Evolutionary conservation across 1,140 invertebrate genomes (phyloP), one percentile per base, ranked within the genome.

Genomic region (Trypoxylus dichotomus): DNA sequence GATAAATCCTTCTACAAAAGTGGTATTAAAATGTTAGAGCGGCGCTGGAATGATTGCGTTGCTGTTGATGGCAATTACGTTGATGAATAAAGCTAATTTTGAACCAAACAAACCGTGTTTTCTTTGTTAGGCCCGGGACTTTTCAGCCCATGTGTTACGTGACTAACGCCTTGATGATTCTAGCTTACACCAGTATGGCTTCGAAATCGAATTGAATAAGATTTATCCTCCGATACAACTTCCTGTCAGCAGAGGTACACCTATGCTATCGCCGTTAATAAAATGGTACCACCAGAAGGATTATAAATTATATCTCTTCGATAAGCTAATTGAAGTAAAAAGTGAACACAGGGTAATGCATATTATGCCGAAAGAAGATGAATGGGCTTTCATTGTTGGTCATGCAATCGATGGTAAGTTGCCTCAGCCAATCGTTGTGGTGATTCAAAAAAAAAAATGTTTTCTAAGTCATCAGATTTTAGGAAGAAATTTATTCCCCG

Each of bases 401-500:
- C 97, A 99, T 85, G 89, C 93, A 3, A 94, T 98, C 81, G 96
- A 98, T 87, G 93, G 93, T 85, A 87, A 78, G 13, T 0, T 32
- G 42, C 7, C 13, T 47, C 27, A 11, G 21, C 29, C 13, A 21
- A 63, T 27, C 3, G 47, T 10, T 76, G 19, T 21, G 19, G 27
- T 32, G 19, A 68, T 8, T 47, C 13, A 47, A 0, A 47, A 13
- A n/a, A n/a, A n/a, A 41, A 13, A 47, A 13, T 41, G 8, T 25
- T 43, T 27, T 13, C 47, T 25, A 29, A 42, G 75, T 74, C 75
- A 3, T 13, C 47, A 19, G 10, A 32, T 81, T 85, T 37, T 76
- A 90, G 94, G 93, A 1, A 91, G 96, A 81, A 93, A 95, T 79
- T 84, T 98, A 0, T 93, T 95, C 79, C 97, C 97, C 2, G 96